Conservation (phyloP, 1,140 invertebrate species). For the Drosophila nannoptera region DNA sequence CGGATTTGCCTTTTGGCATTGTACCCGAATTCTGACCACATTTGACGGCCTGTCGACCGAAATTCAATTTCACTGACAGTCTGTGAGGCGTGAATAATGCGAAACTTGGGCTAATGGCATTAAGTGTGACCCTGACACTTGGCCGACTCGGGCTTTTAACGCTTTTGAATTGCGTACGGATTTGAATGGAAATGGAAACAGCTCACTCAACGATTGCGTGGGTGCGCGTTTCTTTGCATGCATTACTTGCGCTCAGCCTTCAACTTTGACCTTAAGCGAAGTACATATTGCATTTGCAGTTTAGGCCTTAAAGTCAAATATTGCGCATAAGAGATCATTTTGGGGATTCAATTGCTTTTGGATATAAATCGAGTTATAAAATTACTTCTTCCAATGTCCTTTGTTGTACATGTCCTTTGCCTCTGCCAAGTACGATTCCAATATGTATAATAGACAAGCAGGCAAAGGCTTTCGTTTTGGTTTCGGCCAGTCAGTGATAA, state of each 20-base stretch:
- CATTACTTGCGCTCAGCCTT: slow-evolving; percentile 6
- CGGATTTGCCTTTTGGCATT: slow-evolving; percentile 16
- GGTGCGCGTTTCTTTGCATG: too few species aligned
- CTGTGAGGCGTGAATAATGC: slow-evolving; percentile 67
- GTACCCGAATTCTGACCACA: slow-evolving; percentile 30
- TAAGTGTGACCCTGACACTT: slow-evolving; percentile 37
- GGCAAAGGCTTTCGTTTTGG: slow-evolving; percentile 3
- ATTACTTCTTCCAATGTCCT: too few species aligned
- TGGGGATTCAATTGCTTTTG: too few species aligned
- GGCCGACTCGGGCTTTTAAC: slow-evolving; percentile 19
- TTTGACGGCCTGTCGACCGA: slow-evolving; percentile 15
- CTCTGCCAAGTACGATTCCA: neutral
- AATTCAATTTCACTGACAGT: slow-evolving; percentile 28
- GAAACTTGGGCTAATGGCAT: slow-evolving; percentile 50
- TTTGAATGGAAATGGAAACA: neutral
- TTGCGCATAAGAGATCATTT: too few species aligned
- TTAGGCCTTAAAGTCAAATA: neutral
- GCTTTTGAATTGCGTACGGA: slow-evolving; percentile 14
- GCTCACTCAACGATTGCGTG: too few species aligned
- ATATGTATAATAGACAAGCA: neutral
- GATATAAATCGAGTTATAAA: too few species aligned
- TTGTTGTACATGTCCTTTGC: too few species aligned
- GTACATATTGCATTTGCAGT: slow-evolving; percentile 8
- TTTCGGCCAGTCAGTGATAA: slow-evolving; percentile 5
- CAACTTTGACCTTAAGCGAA: slow-evolving; percentile 2